Evolutionary conservation across 2,113 vertebrate genomes (phyloP).

Genomic region (Anguilla japonica): DNA sequence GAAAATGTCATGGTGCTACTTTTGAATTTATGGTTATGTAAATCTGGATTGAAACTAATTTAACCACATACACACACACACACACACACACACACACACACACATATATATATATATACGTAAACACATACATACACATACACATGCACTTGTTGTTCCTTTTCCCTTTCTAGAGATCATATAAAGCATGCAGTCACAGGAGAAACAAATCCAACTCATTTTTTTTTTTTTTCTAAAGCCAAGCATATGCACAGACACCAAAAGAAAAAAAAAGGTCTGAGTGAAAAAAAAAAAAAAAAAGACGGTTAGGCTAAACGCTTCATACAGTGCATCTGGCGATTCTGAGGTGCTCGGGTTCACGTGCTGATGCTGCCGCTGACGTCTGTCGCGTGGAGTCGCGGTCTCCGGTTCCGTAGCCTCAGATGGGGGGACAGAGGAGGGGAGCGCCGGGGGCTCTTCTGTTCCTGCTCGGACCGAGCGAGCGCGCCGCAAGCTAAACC

Average conservation of each 20-base stretch:
- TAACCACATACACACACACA: background rate
- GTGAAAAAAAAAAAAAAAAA: background rate
- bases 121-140: no score
- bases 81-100: no score
- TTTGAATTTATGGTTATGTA: constrained; percentile 4
- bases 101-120: no score
- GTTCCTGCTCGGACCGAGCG: background rate
- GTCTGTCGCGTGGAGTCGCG: background rate
- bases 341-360: background rate
- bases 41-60: background rate
- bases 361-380: background rate
- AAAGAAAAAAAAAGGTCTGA: background rate
- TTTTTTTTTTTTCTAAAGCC: background rate
- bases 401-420: background rate
- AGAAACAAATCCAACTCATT: background rate
- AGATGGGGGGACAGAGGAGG: background rate
- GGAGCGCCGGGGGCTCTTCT: background rate
- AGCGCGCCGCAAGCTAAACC: background rate
- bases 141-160: background rate
- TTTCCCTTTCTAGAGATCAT: background rate
- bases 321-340: background rate
- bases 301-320: background rate
- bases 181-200: background rate
- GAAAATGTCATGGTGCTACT: constrained; percentile 6
- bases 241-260: background rate